phyloP scores from a whole-genome alignment of 2,888 invertebrate genomes.

The Epinotia ramella region DNA sequence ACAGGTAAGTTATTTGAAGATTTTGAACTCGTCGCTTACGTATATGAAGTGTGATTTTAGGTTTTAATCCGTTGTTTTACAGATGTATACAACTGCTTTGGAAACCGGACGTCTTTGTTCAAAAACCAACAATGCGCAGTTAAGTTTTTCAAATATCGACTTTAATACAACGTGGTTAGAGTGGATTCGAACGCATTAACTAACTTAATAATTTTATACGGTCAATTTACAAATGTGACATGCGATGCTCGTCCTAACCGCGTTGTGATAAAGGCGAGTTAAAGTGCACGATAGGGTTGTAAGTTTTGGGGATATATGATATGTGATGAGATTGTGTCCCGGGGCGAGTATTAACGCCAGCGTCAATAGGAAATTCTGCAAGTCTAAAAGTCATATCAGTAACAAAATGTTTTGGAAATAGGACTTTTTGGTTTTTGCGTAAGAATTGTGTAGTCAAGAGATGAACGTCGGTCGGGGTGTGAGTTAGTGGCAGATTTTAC shows the following conservation, averaged over 20 bases:
- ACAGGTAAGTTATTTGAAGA: conserved; percentile 13
- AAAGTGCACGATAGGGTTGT: background rate
- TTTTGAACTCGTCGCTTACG: conserved; percentile 7
- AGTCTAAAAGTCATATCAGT: background rate
- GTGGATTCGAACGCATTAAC: background rate
- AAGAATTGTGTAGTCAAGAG: conserved; percentile 20
- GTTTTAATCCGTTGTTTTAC: conserved; percentile 5
- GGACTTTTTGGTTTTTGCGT: background rate
- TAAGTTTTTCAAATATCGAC: background rate
- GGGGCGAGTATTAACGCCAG: conserved; percentile 36
- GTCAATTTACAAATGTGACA: background rate
- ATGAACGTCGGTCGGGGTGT: conserved; percentile 26
- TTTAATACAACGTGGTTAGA: background rate
- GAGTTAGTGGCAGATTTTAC: conserved; percentile 26
- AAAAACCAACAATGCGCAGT: background rate
- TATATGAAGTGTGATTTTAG: background rate
- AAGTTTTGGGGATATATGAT: conserved; percentile 31
- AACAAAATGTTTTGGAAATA: background rate
- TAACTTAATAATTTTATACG: background rate
- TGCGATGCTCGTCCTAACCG: background rate
- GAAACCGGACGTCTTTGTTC: background rate
- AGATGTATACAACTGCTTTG: background rate
- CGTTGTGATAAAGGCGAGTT: background rate
- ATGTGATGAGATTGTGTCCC: conserved; percentile 34
- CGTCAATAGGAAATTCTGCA: conserved; percentile 26